Base-by-base conservation (phyloP, 2,888 invertebrate species). In the Hofmannophila pseudospretella region DNA sequence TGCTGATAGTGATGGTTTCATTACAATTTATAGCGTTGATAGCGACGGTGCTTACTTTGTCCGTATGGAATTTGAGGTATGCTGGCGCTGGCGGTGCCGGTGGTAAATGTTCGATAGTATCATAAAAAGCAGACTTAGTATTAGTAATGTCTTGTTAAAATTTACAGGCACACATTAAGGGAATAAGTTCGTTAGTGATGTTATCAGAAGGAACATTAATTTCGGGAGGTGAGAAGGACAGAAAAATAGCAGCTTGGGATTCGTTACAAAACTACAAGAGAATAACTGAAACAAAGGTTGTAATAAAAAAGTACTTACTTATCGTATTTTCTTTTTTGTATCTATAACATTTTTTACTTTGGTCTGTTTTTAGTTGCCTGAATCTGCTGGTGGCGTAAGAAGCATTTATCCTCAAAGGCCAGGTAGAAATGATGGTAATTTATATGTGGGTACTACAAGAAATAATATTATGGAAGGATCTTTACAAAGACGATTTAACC, bases 241-340 rank as follows among this genome's bases (percentile, higher is more conserved):
- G 96, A 20, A 94, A 95, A 78, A 94, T 97, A 49, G 94, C 94
- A 0, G 96, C 96, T 0, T 97, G 97, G 97, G 96, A 97, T 66
- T 93, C 96, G 0, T 75, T 95, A 42, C 95, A 96, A 67, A 95
- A 95, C 67, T 97, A 96, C 69, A 95, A 94, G 72, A 91, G 94
- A 63, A 94, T 96, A 52, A 95, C 95, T 0, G 96, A 96, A 60
- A 94, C 95, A 0, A 96, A 96, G 89, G 95, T 95, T 2, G n/a
- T 39, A 11, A 30, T 9, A 39, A 16, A 19, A 10, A 32, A 27
- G 7, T 23, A 23, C 5, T 16, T 16, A 16, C 5, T 16, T 16
- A 16, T 16, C 16, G 16, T 16, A 16, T 16, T 5, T 16, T 4
- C 16, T 5, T 5, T 16, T 16, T 16, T 16, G 16, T 20, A 23